Percentiles rank a stretch among this genome's conserved stretches.
These are phyloP conservation scores for Vultur gryphus DNA, from an alignment of 2,797 vertebrate genomes.

Conservation along the genomic window DNA sequence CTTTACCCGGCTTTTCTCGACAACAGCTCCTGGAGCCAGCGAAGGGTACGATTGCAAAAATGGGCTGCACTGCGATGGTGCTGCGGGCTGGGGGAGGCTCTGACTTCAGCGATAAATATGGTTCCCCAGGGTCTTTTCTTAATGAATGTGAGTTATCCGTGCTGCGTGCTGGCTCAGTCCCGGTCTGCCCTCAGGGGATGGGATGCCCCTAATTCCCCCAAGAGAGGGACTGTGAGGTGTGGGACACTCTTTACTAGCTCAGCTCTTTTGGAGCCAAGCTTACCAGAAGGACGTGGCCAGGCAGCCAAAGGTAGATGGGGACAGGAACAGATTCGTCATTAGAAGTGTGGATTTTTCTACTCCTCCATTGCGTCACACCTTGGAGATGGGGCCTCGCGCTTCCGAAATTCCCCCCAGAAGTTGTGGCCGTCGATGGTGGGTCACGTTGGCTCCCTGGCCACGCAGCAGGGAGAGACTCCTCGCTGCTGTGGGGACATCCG, in stretches of 20 bases:
- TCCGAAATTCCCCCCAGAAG: neutral
- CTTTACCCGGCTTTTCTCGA: conserved; percentile 63
- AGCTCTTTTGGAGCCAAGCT: neutral
- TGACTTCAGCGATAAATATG: too few species aligned
- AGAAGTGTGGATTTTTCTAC: neutral
- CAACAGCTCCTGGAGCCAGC: conserved; percentile 52
- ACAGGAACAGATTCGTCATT: too few species aligned
- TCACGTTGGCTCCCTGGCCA: neutral
- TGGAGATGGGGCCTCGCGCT: neutral
- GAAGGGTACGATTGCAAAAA: neutral
- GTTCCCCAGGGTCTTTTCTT: neutral
- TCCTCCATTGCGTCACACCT: neutral
- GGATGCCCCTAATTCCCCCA: neutral
- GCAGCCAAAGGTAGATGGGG: neutral
- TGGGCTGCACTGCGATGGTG: accelerated
- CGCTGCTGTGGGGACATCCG: neutral
- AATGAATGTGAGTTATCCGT: accelerated
- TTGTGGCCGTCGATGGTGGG: accelerated
- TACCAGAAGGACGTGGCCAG: neutral
- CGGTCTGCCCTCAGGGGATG: neutral
- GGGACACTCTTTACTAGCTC: neutral
- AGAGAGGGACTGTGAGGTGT: neutral
- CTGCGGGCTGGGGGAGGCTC: neutral
- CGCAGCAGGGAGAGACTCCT: neutral
- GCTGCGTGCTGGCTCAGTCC: neutral